phyloP scores from a whole-genome alignment of 2,797 vertebrate genomes.

The Cyprinella venusta region DNA sequence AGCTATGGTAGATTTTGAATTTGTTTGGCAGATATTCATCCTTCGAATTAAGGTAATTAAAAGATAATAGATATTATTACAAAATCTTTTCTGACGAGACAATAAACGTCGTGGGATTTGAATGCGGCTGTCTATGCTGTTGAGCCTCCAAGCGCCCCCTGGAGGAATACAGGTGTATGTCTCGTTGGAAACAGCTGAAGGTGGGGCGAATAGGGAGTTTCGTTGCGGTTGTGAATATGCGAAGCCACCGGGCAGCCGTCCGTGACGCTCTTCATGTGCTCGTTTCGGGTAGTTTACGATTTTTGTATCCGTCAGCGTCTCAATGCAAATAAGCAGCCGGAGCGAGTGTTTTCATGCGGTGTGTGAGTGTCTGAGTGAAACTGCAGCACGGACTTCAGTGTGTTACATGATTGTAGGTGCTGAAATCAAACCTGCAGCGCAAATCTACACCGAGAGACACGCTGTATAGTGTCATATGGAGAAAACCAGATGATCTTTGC shows the following conservation, averaged over 20 bases:
- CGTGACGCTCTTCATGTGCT: slow-evolving; percentile 24
- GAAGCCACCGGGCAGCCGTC: slow-evolving; percentile 43
- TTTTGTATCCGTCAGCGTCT: background rate
- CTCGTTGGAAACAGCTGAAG: slow-evolving; percentile 10
- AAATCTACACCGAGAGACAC: slow-evolving; percentile 26
- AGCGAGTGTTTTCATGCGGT: background rate
- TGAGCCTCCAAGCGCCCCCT: slow-evolving; percentile 20
- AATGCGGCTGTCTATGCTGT: background rate
- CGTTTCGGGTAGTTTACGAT: slow-evolving; percentile 13
- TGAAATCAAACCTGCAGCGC: slow-evolving; percentile 33
- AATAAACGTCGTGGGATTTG: background rate
- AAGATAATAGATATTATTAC: background rate
- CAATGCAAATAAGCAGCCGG: background rate
- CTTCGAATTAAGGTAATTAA: background rate
- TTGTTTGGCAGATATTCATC: background rate
- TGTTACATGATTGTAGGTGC: background rate
- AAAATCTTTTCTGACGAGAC: background rate
- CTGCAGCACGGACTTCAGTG: background rate
- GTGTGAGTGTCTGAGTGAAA: background rate
- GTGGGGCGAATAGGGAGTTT: slow-evolving; percentile 52
- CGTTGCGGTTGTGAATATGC: slow-evolving; percentile 48
- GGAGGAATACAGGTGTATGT: background rate
- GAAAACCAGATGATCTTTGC: slow-evolving; percentile 30
- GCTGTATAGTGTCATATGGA: slow-evolving; percentile 33
- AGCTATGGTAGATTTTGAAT: background rate